Evolutionary conservation across 2,113 vertebrate genomes (phyloP), one percentile per base, ranked within the genome.

Genomic region (Boleophthalmus pectinirostris): DNA sequence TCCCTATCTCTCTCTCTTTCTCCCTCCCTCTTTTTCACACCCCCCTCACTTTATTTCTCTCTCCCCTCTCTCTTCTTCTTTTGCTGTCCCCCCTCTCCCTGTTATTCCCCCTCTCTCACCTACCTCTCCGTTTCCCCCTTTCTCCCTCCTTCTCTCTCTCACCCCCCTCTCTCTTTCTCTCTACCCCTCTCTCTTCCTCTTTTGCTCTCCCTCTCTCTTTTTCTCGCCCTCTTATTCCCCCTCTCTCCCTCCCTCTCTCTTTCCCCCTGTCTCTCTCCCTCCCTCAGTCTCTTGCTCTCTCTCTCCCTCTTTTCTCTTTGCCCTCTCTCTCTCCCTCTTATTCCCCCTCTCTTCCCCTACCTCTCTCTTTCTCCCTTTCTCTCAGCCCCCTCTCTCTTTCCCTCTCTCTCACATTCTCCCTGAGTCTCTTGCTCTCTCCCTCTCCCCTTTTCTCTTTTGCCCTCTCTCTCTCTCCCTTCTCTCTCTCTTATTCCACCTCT

Each of bases 301-400:
- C 61, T 3, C n/a, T 58, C 16, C 65, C 24, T 4, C 21, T 4
- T 18, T 5, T 6, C 16, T 20, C 49, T 5, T 6, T 7, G 1
- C 6, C 76, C 23, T 35, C 57, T 20, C 67, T 58, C 58, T 49
- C 58, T 65, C 56, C 8, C n/a, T 57, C 13, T 67, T n/a, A 11
- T n/a, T 46, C 65, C 76, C 38, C 35, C 63, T 23, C 67, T 60
- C 54, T 54, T 49, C 61, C 68, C 23, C 10, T 23, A 61, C 76
- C 24, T 49, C 58, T 56, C 67, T 65, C 58, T 54, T 47, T 67
- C 60, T 12, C 14, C 56, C 15, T 67, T 21, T 10, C 54, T 9
- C 45, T 9, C 12, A n/a, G n/a, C n/a, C n/a, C n/a, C n/a, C n/a
- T n/a, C n/a, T n/a, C n/a, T n/a, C n/a, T n/a, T n/a, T n/a, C n/a